These are phyloP conservation scores for Zygaena filipendulae DNA, from an alignment of 2,888 invertebrate genomes.

Conservation along the genomic window DNA sequence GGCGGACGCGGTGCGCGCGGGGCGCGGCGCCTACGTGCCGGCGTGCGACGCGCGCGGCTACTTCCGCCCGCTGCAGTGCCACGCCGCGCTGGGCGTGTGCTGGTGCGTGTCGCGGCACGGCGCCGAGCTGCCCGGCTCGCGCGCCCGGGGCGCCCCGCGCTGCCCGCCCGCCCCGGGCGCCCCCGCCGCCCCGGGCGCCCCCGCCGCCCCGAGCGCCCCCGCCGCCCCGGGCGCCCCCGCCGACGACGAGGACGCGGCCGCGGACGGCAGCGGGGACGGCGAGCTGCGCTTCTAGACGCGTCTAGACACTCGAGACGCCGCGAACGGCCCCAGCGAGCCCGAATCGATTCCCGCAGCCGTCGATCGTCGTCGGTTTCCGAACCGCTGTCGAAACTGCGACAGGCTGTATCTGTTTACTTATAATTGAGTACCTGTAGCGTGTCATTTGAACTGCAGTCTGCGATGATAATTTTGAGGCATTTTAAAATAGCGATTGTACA, in stretches of 20 bases:
- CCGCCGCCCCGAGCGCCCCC: too few relatives aligned
- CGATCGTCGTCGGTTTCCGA: too few relatives aligned
- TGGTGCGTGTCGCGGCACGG: slow-evolving; percentile 96
- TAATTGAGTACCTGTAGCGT: too few relatives aligned
- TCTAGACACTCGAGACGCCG: too few relatives aligned
- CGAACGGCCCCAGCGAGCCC: not conserved
- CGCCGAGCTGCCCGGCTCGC: slow-evolving; percentile 86
- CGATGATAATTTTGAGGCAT: too few relatives aligned
- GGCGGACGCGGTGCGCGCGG: slow-evolving; percentile 33
- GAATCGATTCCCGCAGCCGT: too few relatives aligned
- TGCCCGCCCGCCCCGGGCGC: too few relatives aligned
- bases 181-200: too few relatives aligned
- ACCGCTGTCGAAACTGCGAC: too few relatives aligned
- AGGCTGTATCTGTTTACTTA: too few relatives aligned
- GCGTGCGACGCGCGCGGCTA: slow-evolving; percentile 88
- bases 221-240: slow-evolving; percentile 70
- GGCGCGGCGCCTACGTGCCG: slow-evolving; percentile 76
- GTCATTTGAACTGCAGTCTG: too few relatives aligned
- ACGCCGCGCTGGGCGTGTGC: slow-evolving; percentile 87
- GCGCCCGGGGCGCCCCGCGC: slow-evolving; percentile 72
- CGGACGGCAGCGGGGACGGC: slow-evolving; percentile 73
- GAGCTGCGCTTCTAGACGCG: slow-evolving; percentile 58
- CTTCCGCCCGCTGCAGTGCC: slow-evolving; percentile 89
- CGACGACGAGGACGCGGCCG: slow-evolving; percentile 81
- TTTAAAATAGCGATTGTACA: too few relatives aligned